Conservation (phyloP, 1,140 invertebrate species). For the Neelides sp. region DNA sequence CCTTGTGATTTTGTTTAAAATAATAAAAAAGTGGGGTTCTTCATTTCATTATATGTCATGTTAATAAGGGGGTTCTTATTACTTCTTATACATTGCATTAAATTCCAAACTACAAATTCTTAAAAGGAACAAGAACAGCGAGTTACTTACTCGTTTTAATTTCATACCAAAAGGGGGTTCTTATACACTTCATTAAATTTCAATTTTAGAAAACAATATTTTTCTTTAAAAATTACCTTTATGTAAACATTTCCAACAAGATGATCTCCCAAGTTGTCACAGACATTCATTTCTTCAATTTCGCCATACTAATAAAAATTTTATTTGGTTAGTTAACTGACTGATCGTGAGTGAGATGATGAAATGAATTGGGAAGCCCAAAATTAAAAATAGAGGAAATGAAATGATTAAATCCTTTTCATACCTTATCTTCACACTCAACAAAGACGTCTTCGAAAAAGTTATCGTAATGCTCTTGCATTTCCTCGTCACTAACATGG, state of each 20-base stretch:
- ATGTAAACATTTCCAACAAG: conserved; percentile 97
- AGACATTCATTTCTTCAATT: conserved; percentile 99
- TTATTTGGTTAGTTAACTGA: neutral
- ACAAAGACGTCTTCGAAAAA: conserved; percentile 99
- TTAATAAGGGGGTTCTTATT: no score
- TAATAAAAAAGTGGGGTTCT: no score
- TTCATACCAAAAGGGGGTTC: no score
- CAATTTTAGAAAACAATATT: no score
- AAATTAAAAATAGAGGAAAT: neutral
- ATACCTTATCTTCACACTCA: conserved; percentile 86
- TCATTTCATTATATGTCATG: no score
- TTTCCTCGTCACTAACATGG: conserved; percentile 86
- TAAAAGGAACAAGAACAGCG: no score
- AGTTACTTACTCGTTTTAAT: no score
- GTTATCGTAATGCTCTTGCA: conserved; percentile 98
- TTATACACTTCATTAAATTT: no score
- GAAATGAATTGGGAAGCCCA: conserved; percentile 11
- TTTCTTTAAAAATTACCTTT: conserved; percentile 61
- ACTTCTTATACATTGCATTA: no score
- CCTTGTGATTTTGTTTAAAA: no score
- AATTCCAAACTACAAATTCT: no score
- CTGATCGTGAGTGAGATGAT: neutral
- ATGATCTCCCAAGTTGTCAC: conserved; percentile 97
- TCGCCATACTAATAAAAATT: conserved; percentile 66
- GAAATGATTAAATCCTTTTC: conserved; percentile 10